phyloP scores from a whole-genome alignment of 2,797 vertebrate genomes.

The Luscinia luscinia region DNA sequence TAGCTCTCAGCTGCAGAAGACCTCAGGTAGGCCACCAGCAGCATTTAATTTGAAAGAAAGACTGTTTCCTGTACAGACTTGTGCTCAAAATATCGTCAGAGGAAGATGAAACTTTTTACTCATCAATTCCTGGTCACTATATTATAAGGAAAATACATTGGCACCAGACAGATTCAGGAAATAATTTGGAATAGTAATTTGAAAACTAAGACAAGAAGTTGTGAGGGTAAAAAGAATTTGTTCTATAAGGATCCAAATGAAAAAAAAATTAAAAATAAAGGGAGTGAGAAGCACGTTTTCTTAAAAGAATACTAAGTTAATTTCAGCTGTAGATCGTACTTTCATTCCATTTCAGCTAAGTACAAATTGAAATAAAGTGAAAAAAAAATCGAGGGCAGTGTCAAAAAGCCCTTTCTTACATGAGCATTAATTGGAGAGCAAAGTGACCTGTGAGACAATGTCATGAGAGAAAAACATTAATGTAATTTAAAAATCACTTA shows the following conservation, averaged over 20 bases:
- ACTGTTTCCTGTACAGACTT: background rate
- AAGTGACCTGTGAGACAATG: conserved; percentile 44
- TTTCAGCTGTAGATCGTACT: background rate
- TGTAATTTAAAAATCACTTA: conserved; percentile 62
- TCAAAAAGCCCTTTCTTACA: conserved; percentile 49
- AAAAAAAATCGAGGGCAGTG: conserved; percentile 41
- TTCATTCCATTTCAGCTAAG: conserved; percentile 14
- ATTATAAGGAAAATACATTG: background rate
- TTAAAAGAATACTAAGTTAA: conserved; percentile 36
- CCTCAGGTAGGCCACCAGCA: conserved; percentile 35
- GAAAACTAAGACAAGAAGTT: background rate
- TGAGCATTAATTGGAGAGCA: conserved; percentile 41
- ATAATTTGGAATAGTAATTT: background rate
- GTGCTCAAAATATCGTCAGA: background rate
- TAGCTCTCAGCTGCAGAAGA: conserved; percentile 9
- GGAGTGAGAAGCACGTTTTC: background rate
- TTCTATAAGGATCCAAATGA: background rate
- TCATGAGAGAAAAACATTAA: conserved; percentile 43
- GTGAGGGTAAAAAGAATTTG: background rate
- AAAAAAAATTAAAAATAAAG: background rate
- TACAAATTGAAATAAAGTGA: conserved; percentile 22
- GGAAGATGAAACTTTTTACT: conserved; percentile 22
- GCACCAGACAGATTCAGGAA: background rate
- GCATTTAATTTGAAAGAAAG: conserved; percentile 37
- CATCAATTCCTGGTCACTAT: background rate